Evolutionary conservation across 2,113 vertebrate species (phyloP), one percentile per base, ranked within the genome.

Genomic region (Boulengeromyrus knoepffleri): DNA sequence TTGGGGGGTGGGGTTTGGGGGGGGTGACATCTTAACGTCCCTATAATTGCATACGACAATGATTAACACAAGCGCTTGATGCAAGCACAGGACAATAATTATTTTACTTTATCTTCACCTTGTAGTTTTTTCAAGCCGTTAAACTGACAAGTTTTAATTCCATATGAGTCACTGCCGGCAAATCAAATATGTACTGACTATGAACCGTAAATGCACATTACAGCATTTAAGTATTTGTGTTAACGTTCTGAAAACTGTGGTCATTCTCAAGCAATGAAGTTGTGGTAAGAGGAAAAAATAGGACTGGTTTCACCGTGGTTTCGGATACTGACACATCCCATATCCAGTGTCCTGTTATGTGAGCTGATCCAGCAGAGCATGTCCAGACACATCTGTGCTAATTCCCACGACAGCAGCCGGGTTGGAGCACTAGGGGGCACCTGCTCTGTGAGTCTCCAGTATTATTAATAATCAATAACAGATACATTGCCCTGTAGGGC

Each of bases 31-130:
- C 62, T 6, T 49, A 39, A 31, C 15, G 62, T 56, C 42, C 87
- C 84, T 36, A 89, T 89, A 88, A 91, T 85, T 74, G 39, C 46
- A 52, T 87, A 62, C 90, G 47, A 88, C 56, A 70, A 6, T 50
- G 70, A 21, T n/a, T 46, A 58, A 62, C 45, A 39, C 31, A 36
- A 10, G 27, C 46, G 2, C 66, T 56, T 89, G 36, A 85, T 70
- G 52, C n/a, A 49, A 36, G 42, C 53, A n/a, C 3, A 13, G n/a
- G 49, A 36, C 45, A 87, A 62, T 27, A 31, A 58, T 56, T 56
- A 58, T 85, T 62, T 80, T 80, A 21, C 89, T 87, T 62, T 86
- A 42, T 13, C 21, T 31, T 87, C 27, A 62, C 9, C 89, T 46
- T n/a, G 45, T 47, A 45, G 7, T n/a, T 85, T 85, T 80, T 80